phyloP scores from a whole-genome alignment of 2,797 vertebrate species.

The Poecilia wingei region DNA sequence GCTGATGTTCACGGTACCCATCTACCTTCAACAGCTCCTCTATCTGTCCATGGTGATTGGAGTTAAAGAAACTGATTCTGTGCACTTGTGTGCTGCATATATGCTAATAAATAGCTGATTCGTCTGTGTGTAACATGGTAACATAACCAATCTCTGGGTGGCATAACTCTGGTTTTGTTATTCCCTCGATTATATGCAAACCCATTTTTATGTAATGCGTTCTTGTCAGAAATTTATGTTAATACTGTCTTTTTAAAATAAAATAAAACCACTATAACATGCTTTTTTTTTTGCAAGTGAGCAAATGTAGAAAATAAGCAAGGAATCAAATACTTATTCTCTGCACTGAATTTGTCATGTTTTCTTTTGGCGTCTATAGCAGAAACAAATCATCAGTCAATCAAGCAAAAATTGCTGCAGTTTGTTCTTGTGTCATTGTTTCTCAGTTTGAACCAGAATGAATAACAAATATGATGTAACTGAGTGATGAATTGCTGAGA shows the following conservation, averaged over 20 bases:
- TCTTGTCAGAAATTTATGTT: not conserved
- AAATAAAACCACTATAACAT: not conserved
- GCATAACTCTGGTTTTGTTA: not conserved
- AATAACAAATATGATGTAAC: conserved; percentile 12
- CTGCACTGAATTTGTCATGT: not conserved
- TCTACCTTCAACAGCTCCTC: not conserved
- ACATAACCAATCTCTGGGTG: not conserved
- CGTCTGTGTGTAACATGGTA: not conserved
- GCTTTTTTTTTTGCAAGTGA: not conserved
- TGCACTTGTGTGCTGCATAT: not conserved
- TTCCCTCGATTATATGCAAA: not conserved
- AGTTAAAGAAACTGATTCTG: not conserved
- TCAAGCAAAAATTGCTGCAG: conserved; percentile 5
- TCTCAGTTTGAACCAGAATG: conserved; percentile 1
- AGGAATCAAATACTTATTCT: not conserved
- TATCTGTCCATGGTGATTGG: not conserved
- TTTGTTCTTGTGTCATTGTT: conserved; percentile 8
- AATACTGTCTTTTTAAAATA: not conserved
- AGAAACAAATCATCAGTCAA: not conserved
- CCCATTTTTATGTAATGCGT: not conserved
- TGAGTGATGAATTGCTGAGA: conserved; percentile 8
- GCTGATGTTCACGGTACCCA: not conserved
- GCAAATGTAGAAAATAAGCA: not conserved
- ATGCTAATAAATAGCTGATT: not conserved
- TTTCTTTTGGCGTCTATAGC: not conserved